Conservation (phyloP, 2,113 vertebrate genomes). For the Saccopteryx leptura region DNA sequence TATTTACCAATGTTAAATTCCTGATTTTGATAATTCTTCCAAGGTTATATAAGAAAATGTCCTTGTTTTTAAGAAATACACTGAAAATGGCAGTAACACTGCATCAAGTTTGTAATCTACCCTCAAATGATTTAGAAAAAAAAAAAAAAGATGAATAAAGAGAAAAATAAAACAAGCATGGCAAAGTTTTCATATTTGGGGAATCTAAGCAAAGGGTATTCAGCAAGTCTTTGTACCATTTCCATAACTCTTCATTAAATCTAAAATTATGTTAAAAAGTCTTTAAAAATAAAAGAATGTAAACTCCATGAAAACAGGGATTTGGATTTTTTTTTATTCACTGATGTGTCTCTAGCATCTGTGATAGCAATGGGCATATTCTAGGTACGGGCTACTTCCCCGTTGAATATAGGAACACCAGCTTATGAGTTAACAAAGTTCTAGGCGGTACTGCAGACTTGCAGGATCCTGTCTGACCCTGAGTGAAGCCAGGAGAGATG, state of each 20-base stretch:
- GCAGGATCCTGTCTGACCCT: neutral
- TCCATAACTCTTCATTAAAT: conserved; percentile 32
- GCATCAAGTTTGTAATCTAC: neutral
- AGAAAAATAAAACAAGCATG: neutral
- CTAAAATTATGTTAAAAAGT: conserved; percentile 32
- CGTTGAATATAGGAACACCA: neutral
- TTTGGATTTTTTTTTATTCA: neutral
- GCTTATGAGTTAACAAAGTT: neutral
- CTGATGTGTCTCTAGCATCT: neutral
- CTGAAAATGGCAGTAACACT: neutral
- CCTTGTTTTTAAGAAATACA: neutral
- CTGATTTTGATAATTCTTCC: neutral
- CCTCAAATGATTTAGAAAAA: neutral
- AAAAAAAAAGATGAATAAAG: neutral
- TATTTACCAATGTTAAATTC: conserved; percentile 4
- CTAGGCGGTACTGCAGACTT: neutral
- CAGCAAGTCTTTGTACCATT: neutral
- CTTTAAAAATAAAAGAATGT: neutral
- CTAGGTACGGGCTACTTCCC: fast-evolving
- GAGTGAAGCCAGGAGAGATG: neutral
- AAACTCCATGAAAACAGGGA: neutral
- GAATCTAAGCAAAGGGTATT: neutral
- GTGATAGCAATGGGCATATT: neutral
- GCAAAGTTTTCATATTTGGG: neutral
- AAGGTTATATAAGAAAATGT: neutral